Conservation (phyloP, 2,113 vertebrate genomes). For the Caranx ignobilis region DNA sequence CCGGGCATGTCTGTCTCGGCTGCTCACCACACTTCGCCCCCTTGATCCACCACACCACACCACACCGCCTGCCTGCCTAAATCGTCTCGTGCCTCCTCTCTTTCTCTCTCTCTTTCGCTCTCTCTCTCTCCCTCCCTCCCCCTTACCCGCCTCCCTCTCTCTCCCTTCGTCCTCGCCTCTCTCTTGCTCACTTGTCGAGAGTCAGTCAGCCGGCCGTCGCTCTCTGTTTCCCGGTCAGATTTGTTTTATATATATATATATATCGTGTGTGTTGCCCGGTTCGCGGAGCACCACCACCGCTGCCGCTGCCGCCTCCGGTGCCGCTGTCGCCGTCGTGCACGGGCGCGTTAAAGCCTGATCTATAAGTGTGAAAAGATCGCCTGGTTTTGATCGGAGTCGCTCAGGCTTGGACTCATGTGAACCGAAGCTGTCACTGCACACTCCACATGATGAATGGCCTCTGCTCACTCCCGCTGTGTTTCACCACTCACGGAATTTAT, state of each 20-base stretch:
- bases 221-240: constrained; percentile 59
- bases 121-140: constrained; percentile 18
- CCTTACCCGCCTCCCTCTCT: not conserved
- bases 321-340: constrained; percentile 21
- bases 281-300: too few species aligned
- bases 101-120: constrained; percentile 16
- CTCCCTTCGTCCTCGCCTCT: constrained; percentile 11
- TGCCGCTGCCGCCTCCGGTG: too few species aligned
- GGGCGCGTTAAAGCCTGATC: constrained; percentile 70
- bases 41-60: constrained; percentile 55
- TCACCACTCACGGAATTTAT: constrained; percentile 26
- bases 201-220: constrained; percentile 12
- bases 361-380: constrained; percentile 78
- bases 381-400: constrained; percentile 71
- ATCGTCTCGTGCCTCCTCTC: constrained; percentile 58
- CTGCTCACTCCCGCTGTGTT: constrained; percentile 10
- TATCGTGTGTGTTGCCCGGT: too few species aligned
- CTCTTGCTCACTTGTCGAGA: too few species aligned
- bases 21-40: constrained; percentile 85
- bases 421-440: constrained; percentile 41
- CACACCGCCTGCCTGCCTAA: constrained; percentile 81
- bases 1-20: constrained; percentile 37
- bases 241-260: not conserved
- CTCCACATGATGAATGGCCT: constrained; percentile 53
- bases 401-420: constrained; percentile 69